These are phyloP conservation scores for Netelia virgata DNA, from an alignment of 2,888 invertebrate species.

Conservation along the genomic window DNA sequence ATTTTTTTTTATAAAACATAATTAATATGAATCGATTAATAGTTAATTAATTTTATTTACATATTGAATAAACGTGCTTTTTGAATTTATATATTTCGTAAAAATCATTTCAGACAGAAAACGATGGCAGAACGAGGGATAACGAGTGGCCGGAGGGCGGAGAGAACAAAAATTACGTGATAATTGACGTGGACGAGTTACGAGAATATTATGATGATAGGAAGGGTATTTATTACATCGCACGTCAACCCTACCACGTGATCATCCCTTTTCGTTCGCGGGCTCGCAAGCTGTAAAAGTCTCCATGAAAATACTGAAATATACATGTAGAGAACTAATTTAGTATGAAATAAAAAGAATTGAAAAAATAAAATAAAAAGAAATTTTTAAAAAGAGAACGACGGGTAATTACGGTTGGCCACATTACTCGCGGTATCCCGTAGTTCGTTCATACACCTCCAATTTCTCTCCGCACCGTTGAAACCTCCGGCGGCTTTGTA, in stretches of 20 bases:
- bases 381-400: conserved; percentile 3
- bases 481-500: conserved; percentile 2
- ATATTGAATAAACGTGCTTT: background rate
- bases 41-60: no score
- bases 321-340: background rate
- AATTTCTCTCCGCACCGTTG: conserved; percentile 19
- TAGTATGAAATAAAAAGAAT: background rate
- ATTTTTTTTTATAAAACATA: no score
- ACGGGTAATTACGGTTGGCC: background rate
- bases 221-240: background rate
- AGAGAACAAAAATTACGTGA: conserved; percentile 5
- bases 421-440: background rate
- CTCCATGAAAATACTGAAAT: background rate
- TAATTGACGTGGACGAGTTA: conserved; percentile 2
- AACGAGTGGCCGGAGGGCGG: background rate
- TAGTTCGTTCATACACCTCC: conserved; percentile 10
- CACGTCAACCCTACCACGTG: background rate
- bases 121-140: background rate
- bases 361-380: background rate
- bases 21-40: no score
- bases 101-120: background rate
- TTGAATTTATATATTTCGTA: background rate
- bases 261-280: background rate
- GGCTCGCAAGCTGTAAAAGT: background rate
- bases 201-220: background rate